A percentile compares a stretch with the other conserved stretches of the same genome.
phyloP scores from a whole-genome alignment of 2,797 vertebrate species.

The Fistularia tabacaria region DNA sequence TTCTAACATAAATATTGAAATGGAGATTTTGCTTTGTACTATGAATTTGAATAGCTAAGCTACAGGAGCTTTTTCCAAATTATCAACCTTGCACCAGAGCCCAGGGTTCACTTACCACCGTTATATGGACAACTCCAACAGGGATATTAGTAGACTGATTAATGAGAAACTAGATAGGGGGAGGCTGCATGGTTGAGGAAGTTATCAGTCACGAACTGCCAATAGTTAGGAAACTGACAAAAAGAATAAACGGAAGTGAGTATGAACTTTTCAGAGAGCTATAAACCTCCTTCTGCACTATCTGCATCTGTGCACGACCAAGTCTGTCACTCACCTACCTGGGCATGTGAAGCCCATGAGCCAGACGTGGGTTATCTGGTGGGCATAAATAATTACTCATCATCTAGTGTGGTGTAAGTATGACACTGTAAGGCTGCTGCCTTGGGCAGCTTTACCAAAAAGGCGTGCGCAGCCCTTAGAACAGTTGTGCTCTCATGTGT shows the following conservation, averaged over 20 bases:
- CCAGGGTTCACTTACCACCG: neutral
- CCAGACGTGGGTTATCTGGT: conserved; percentile 30
- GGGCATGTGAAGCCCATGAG: conserved; percentile 40
- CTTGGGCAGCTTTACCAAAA: conserved; percentile 13
- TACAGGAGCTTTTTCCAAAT: conserved; percentile 4
- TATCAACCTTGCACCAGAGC: conserved; percentile 4
- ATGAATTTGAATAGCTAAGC: too few species aligned
- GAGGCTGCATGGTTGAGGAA: too few species aligned
- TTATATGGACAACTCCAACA: conserved; percentile 1
- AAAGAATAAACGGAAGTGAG: too few species aligned
- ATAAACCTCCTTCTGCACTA: conserved; percentile 1
- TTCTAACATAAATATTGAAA: too few species aligned
- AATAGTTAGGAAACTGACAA: too few species aligned
- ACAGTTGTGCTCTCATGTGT: conserved; percentile 36
- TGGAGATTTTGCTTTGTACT: neutral
- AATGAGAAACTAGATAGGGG: conserved; percentile 6
- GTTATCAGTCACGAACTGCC: too few species aligned
- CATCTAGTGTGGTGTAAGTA: conserved; percentile 39
- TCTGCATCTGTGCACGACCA: conserved; percentile 29
- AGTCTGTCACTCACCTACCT: conserved; percentile 47
- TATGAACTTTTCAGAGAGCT: too few species aligned
- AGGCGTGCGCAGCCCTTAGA: conserved; percentile 10
- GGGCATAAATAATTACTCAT: conserved; percentile 55
- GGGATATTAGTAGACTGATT: conserved; percentile 15
- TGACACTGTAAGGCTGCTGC: conserved; percentile 20